Conservation (phyloP, 2,113 vertebrate genomes). For the Vireo altiloquus region DNA sequence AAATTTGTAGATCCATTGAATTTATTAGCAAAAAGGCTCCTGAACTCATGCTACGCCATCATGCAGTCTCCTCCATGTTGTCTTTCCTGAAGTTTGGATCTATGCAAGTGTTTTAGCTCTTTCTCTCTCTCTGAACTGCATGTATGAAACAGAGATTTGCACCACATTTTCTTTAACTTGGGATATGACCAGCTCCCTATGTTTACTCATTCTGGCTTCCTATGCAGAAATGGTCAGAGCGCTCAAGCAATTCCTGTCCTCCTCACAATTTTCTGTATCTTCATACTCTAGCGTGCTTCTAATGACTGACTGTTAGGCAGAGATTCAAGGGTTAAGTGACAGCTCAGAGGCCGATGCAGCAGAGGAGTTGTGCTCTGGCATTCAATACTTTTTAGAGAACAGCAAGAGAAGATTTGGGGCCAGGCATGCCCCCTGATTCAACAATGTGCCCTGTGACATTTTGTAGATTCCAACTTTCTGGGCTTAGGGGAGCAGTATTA, state of each 20-base stretch:
- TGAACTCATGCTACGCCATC: neutral
- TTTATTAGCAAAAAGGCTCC: neutral
- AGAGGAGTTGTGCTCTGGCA: neutral
- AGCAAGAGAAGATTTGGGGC: neutral
- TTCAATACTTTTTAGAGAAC: neutral
- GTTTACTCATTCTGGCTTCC: neutral
- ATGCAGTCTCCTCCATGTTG: neutral
- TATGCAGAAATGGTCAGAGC: neutral
- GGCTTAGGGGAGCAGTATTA: neutral
- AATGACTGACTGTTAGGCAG: neutral
- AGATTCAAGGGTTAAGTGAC: neutral
- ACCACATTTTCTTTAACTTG: neutral
- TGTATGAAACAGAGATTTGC: neutral
- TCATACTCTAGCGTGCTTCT: neutral
- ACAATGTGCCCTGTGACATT: neutral
- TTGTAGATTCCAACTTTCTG: neutral
- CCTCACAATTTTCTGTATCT: neutral
- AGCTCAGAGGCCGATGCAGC: neutral
- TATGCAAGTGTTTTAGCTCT: neutral
- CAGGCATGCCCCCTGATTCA: neutral
- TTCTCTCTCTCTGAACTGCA: neutral
- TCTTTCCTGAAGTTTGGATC: neutral
- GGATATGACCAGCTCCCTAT: neutral
- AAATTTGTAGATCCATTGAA: neutral
- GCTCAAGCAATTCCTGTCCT: neutral